Conservation (phyloP, 2,888 invertebrate species). For the Leptopilina myrica region DNA sequence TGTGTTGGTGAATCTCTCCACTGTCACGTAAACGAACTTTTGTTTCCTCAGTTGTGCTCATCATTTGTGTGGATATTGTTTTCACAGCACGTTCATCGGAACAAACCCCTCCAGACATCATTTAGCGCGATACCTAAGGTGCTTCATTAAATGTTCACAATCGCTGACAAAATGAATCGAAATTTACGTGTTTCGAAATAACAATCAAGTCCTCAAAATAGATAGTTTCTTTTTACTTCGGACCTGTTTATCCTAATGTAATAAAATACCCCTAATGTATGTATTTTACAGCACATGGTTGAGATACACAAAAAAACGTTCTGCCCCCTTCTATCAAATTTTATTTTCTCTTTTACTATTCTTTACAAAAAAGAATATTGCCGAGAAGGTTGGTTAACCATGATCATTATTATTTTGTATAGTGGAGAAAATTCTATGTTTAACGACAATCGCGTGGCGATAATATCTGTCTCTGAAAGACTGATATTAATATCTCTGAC, state of each 20-base stretch:
- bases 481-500: too few relatives aligned
- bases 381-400: too few relatives aligned
- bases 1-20: slow-evolving; percentile 13
- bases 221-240: not conserved
- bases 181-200: slow-evolving; percentile 26
- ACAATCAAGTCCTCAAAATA: not conserved
- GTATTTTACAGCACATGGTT: not conserved
- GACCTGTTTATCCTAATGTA: not conserved
- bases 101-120: slow-evolving; percentile 17
- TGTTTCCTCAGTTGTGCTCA: slow-evolving; percentile 3
- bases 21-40: slow-evolving; percentile 5
- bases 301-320: not conserved
- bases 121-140: slow-evolving; percentile 2
- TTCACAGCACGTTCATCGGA: slow-evolving; percentile 33
- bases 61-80: slow-evolving; percentile 11
- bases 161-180: not conserved
- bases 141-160: not conserved
- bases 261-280: too few relatives aligned
- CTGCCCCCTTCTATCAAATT: too few relatives aligned
- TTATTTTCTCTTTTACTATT: too few relatives aligned
- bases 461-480: too few relatives aligned
- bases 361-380: too few relatives aligned
- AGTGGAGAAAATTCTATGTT: too few relatives aligned
- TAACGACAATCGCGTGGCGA: too few relatives aligned
- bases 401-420: too few relatives aligned